phyloP scores from a whole-genome alignment of 2,113 vertebrate species.

The Petroica traversi region DNA sequence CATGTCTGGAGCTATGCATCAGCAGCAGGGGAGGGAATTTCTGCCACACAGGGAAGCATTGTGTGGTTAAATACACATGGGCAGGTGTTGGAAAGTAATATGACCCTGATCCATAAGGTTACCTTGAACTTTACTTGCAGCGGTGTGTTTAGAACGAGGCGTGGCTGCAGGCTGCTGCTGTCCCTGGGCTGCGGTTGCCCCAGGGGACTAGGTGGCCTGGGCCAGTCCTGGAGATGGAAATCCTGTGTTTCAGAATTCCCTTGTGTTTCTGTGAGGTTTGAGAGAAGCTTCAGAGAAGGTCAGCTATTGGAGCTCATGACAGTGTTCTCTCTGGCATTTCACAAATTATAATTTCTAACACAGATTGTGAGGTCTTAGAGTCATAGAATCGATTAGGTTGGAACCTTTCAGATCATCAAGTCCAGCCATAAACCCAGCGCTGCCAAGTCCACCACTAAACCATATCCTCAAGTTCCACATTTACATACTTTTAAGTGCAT shows the following conservation, averaged over 20 bases:
- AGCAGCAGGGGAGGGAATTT: not conserved
- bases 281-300: not conserved
- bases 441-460: not conserved
- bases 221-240: not conserved
- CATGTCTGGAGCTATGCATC: not conserved
- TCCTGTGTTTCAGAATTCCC: not conserved
- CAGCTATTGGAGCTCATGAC: not conserved
- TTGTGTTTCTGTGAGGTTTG: not conserved
- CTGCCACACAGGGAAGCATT: not conserved
- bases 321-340: not conserved
- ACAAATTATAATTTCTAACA: not conserved
- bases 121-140: conserved; percentile 51
- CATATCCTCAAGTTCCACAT: not conserved
- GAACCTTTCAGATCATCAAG: not conserved
- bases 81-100: not conserved
- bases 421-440: not conserved
- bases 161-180: not conserved
- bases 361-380: not conserved
- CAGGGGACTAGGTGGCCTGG: rapidly evolving
- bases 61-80: not conserved
- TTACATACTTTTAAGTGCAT: not conserved
- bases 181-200: not conserved
- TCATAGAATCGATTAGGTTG: not conserved
- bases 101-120: not conserved
- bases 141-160: not conserved